phyloP scores from a whole-genome alignment of 2,113 vertebrate species.

The Chauna torquata region DNA sequence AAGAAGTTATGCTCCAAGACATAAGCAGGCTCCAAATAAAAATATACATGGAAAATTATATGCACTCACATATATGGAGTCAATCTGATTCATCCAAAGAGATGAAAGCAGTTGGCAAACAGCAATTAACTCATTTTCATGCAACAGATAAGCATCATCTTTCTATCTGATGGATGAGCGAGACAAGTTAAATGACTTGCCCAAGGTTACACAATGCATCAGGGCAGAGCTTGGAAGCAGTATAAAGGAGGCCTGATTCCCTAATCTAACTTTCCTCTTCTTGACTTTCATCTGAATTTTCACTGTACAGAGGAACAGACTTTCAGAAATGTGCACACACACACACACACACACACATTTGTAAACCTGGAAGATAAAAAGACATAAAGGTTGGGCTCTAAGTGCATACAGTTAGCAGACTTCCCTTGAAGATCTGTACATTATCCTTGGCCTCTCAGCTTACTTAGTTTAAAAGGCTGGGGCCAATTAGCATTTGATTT shows the following conservation, averaged over 20 bases:
- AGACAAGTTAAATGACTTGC: constrained; percentile 69
- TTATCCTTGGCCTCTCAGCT: background rate
- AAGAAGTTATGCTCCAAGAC: constrained; percentile 56
- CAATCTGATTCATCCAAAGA: constrained; percentile 63
- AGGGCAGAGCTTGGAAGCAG: constrained; percentile 59
- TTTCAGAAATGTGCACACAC: constrained; percentile 42
- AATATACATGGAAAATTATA: constrained; percentile 59
- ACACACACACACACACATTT: background rate
- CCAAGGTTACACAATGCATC: constrained; percentile 69
- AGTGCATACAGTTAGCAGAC: constrained; percentile 35
- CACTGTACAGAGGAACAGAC: background rate
- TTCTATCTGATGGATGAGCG: constrained; percentile 66
- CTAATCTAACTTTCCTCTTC: constrained; percentile 60
- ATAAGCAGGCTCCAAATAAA: constrained; percentile 55
- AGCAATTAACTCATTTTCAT: constrained; percentile 68
- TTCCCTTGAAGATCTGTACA: constrained; percentile 43
- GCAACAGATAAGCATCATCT: constrained; percentile 66
- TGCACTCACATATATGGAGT: constrained; percentile 43
- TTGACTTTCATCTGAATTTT: constrained; percentile 67
- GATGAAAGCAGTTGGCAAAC: constrained; percentile 71
- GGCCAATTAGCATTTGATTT: constrained; percentile 46
- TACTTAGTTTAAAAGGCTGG: background rate
- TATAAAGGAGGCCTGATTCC: constrained; percentile 63
- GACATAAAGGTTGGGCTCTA: constrained; percentile 1
- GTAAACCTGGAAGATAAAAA: constrained; percentile 57